Conservation (phyloP, 2,888 invertebrate genomes). For the Tachina fera region DNA sequence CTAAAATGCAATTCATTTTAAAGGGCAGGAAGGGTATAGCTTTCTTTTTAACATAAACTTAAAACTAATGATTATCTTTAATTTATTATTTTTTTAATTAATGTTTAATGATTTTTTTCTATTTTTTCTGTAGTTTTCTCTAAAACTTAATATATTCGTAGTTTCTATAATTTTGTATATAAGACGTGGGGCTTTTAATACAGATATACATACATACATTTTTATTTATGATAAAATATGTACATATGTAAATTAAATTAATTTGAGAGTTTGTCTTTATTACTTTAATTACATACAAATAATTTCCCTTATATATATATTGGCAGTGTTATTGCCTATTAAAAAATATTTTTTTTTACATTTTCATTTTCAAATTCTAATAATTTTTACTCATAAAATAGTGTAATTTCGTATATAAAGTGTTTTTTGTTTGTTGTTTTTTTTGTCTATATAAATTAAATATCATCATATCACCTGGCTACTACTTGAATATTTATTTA, state of each 20-base stretch:
- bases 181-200: conserved; percentile 1
- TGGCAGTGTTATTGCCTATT: conserved; percentile 70
- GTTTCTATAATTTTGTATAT: conserved; percentile 19
- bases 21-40: conserved; percentile 24
- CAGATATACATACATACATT: not conserved
- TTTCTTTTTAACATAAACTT: conserved; percentile 33
- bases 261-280: conserved; percentile 13
- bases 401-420: not conserved
- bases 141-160: conserved; percentile 20
- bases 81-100: not conserved
- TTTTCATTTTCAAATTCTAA: not conserved
- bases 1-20: conserved; percentile 64
- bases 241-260: conserved; percentile 23
- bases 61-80: conserved; percentile 68
- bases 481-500: conserved; percentile 36
- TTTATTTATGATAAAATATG: conserved; percentile 5
- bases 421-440: not conserved
- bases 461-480: conserved; percentile 66
- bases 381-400: not conserved
- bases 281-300: conserved; percentile 39
- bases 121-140: not conserved
- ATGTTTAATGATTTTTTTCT: conserved; percentile 13
- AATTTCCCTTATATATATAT: conserved; percentile 8
- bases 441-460: conserved; percentile 43
- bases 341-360: conserved; percentile 4